Conservation (phyloP, 2,113 vertebrate species). For the Mesitornis unicolor region DNA sequence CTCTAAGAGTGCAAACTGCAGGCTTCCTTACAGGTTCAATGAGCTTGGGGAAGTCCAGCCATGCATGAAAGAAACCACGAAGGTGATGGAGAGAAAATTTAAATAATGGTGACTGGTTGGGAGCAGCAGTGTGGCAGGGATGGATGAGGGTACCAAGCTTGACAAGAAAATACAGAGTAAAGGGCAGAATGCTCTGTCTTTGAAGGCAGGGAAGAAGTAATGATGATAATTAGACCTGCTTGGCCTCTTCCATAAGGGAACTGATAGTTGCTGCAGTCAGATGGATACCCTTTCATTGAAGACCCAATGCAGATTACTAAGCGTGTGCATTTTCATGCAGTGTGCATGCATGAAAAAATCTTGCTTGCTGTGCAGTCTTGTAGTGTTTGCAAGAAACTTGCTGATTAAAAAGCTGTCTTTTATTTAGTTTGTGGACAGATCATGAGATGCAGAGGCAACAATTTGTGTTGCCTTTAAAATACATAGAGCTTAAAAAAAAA, state of each 20-base stretch:
- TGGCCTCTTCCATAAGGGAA: neutral
- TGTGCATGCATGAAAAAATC: neutral
- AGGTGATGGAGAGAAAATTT: slow-evolving; percentile 25
- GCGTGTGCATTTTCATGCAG: neutral
- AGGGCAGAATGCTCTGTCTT: neutral
- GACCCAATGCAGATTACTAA: neutral
- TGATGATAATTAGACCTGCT: neutral
- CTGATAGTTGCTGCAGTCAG: neutral
- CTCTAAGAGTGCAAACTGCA: neutral
- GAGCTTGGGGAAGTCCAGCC: neutral
- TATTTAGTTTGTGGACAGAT: neutral
- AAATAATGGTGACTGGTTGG: neutral
- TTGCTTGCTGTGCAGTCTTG: neutral
- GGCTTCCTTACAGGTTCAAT: neutral
- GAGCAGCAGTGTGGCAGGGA: neutral
- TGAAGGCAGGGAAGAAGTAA: neutral
- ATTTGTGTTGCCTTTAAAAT: neutral
- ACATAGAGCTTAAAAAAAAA: neutral
- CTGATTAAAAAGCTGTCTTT: neutral
- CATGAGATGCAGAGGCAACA: neutral
- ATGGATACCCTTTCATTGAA: neutral
- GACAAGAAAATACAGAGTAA: neutral
- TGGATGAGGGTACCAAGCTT: neutral
- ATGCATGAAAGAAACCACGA: neutral
- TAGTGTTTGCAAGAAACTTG: neutral